Evolutionary conservation across 53 echinoderm and acorn worm genomes (phyloP).

Genomic region (Antedon mediterranea): DNA sequence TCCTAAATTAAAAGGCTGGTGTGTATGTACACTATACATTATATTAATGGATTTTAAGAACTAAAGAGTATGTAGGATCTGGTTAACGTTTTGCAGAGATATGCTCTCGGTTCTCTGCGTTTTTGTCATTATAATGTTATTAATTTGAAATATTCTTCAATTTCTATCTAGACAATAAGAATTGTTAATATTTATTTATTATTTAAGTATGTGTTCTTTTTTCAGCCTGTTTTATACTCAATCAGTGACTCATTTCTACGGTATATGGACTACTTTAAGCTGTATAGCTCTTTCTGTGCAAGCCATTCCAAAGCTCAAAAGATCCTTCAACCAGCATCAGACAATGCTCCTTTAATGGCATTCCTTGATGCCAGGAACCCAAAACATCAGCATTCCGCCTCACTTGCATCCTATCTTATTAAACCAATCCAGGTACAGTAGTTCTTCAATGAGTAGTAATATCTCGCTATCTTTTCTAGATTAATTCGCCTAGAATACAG

Average conservation of each 20-base stretch:
- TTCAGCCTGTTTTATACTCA: conserved; percentile 64
- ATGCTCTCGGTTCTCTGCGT: too few species aligned
- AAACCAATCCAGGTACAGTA: conserved; percentile 99
- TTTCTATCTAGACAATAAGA: background rate
- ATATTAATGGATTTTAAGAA: too few species aligned
- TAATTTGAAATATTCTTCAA: background rate
- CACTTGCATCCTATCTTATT: conserved; percentile 79
- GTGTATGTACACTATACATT: too few species aligned
- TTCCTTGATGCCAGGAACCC: conserved; percentile 95
- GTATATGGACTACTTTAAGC: conserved; percentile 98
- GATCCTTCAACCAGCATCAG: conserved; percentile 79
- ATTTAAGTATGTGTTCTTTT: background rate
- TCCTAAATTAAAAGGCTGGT: too few species aligned
- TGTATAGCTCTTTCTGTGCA: conserved; percentile 95
- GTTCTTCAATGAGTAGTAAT: too few species aligned
- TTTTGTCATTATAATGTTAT: background rate
- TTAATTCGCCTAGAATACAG: too few species aligned
- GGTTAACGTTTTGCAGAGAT: too few species aligned
- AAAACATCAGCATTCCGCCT: conserved; percentile 92
- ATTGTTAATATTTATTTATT: background rate
- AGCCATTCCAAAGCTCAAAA: conserved; percentile 88
- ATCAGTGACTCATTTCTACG: conserved; percentile 73
- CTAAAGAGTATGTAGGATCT: too few species aligned
- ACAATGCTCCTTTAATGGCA: conserved; percentile 64
- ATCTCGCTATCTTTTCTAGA: too few species aligned